A percentile compares a stretch with the other conserved stretches of the same genome.
phyloP scores from a whole-genome alignment of 1,140 invertebrate species.

The Eurosta solidaginis region DNA sequence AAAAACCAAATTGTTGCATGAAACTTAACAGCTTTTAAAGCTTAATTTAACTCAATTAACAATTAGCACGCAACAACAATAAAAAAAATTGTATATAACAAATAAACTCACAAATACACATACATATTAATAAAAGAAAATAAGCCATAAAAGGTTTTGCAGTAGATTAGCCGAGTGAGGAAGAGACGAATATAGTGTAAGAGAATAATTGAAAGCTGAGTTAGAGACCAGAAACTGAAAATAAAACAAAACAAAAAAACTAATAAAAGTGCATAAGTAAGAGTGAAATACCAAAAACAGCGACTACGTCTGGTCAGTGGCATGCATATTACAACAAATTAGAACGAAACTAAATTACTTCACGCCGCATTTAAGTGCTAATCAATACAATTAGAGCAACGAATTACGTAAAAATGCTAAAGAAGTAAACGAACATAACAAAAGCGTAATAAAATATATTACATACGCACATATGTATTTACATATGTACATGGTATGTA shows the following conservation, averaged over 20 bases:
- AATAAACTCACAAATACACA: neutral
- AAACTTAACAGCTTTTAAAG: slow-evolving; percentile 20
- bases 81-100: neutral
- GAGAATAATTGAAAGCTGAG: no score
- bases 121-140: neutral
- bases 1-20: slow-evolving; percentile 13
- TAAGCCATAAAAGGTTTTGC: no score
- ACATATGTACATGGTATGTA: no score
- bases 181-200: no score
- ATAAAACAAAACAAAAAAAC: neutral
- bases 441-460: no score
- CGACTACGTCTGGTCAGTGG: neutral
- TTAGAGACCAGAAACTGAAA: no score
- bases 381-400: neutral
- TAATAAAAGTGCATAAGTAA: neutral
- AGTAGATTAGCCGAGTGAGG: no score
- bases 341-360: neutral
- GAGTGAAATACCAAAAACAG: neutral
- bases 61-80: slow-evolving; percentile 6
- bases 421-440: neutral
- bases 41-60: slow-evolving; percentile 16
- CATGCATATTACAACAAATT: slow-evolving; percentile 2
- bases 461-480: no score
- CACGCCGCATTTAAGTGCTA: neutral
- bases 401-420: neutral